Evolutionary conservation across 2,888 invertebrate genomes (phyloP), one percentile per base, ranked within the genome.

Genomic region (Pandemis cinnamomeana): DNA sequence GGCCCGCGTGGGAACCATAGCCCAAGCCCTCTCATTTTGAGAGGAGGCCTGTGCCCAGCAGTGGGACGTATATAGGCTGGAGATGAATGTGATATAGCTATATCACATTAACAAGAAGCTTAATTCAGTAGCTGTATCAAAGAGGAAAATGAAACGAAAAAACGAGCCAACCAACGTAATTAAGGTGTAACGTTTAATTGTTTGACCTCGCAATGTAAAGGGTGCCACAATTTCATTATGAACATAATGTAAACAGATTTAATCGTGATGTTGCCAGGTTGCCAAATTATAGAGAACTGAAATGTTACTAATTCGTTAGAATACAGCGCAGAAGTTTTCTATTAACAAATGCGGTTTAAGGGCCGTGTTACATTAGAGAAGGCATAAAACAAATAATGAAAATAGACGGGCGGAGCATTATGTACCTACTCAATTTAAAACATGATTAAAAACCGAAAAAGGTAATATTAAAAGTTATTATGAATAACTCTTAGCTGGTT

Each of bases 331-430:
- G 91, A 88, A 91, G 92, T 91, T 92, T 93, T 93, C 91, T 93
- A 91, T 92, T 93, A 92, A 87, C 89, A 86, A 91, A 88, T 92
- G 92, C 89, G 91, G 92, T 92, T 92, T 91, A 79, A 81, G 80
- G 85, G 69, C 68, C 42, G 1, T 80, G 58, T 7, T 71, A 76
- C 71, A 68, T 77, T 88, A 27, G 20, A 20, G 8, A 13, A 53
- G 15, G 53, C 53, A 15, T 15, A 15, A 53, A 53, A 53, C 15
- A 53, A 53, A 15, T 53, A 11, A 48, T 13, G 48, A 11, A 11
- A 48, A 36, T 36, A 36, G 2, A 36, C 2, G 27, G 27, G 4
- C 27, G 27, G 27, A 36, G 13, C 20, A 20, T 20, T 20, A 20
- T 20, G 20, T 1, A 0, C 20, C 20, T 20, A 20, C n/a, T n/a